phyloP scores from a whole-genome alignment of 2,888 invertebrate species.

The Monochamus alternatus region DNA sequence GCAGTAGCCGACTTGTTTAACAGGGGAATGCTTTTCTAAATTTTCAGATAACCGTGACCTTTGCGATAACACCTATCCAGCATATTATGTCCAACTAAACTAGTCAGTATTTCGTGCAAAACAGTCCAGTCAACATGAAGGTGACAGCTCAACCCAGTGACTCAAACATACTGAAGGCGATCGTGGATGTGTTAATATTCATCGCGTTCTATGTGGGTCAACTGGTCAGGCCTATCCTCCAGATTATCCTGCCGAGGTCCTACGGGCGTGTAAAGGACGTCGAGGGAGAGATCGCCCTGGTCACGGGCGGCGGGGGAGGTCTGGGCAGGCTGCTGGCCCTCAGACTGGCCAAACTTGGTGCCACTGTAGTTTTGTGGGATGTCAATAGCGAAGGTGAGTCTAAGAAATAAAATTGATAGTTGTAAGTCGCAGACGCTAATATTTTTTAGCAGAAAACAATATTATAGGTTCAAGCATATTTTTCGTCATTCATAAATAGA shows the following conservation, averaged over 20 bases:
- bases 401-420: too few species aligned
- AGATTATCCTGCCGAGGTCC: constrained; percentile 73
- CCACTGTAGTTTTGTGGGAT: constrained; percentile 91
- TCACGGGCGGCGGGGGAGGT: constrained; percentile 93
- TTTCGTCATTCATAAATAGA: too few species aligned
- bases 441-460: too few species aligned
- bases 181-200: constrained; percentile 73
- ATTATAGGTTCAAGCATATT: too few species aligned
- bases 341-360: constrained; percentile 83
- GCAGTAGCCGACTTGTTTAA: not conserved
- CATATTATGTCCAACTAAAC: constrained; percentile 26
- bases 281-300: constrained; percentile 84
- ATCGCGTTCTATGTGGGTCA: constrained; percentile 66
- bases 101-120: constrained; percentile 26
- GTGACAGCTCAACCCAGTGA: constrained; percentile 51
- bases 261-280: constrained; percentile 81
- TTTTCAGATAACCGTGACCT: constrained; percentile 30
- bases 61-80: constrained; percentile 24
- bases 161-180: constrained; percentile 73
- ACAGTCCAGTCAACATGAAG: constrained; percentile 33
- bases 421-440: too few species aligned
- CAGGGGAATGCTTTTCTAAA: not conserved
- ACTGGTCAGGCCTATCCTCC: constrained; percentile 55
- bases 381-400: constrained; percentile 85
- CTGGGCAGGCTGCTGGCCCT: constrained; percentile 85